Percentiles rank a stretch among this genome's conserved stretches.
phyloP scores from a whole-genome alignment of 2,888 invertebrate species.

The Mayetiola destructor region DNA sequence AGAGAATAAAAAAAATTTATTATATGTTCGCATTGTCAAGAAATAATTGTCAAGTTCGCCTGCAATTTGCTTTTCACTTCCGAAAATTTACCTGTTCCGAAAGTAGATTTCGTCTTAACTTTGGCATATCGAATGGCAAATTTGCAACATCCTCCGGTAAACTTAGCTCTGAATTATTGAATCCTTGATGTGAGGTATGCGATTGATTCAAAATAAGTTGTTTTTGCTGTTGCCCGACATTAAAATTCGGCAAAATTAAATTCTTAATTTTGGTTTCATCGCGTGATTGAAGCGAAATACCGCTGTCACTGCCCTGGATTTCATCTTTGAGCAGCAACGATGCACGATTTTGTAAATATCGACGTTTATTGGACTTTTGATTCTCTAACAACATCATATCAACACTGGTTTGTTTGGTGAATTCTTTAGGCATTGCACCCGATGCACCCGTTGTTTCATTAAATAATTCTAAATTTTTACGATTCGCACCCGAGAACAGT shows the following conservation, averaged over 20 bases:
- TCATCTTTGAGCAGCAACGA: slow-evolving; percentile 48
- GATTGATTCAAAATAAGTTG: slow-evolving; percentile 32
- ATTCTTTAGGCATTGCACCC: background rate
- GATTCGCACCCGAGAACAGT: slow-evolving; percentile 17
- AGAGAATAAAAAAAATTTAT: slow-evolving; percentile 7
- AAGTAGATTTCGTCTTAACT: slow-evolving; percentile 53
- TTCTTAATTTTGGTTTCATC: slow-evolving; percentile 42
- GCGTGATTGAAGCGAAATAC: slow-evolving; percentile 72
- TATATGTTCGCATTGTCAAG: background rate
- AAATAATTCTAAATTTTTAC: slow-evolving; percentile 2
- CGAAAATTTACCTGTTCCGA: slow-evolving; percentile 40
- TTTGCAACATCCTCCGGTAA: slow-evolving; percentile 56
- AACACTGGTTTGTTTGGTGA: slow-evolving; percentile 5
- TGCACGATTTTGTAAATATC: slow-evolving; percentile 29
- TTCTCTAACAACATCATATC: slow-evolving; percentile 5
- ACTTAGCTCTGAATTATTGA: slow-evolving; percentile 34
- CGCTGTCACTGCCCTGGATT: slow-evolving; percentile 75
- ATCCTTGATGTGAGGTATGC: slow-evolving; percentile 32
- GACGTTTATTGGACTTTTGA: slow-evolving; percentile 8
- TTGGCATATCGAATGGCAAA: slow-evolving; percentile 82
- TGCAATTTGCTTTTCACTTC: too few relatives aligned
- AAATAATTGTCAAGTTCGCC: background rate
- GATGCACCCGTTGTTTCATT: background rate
- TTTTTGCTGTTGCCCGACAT: slow-evolving; percentile 28
- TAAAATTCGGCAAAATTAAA: slow-evolving; percentile 42